Evolutionary conservation across 2,888 invertebrate species (phyloP).

Genomic region (Odiellus spinosus): DNA sequence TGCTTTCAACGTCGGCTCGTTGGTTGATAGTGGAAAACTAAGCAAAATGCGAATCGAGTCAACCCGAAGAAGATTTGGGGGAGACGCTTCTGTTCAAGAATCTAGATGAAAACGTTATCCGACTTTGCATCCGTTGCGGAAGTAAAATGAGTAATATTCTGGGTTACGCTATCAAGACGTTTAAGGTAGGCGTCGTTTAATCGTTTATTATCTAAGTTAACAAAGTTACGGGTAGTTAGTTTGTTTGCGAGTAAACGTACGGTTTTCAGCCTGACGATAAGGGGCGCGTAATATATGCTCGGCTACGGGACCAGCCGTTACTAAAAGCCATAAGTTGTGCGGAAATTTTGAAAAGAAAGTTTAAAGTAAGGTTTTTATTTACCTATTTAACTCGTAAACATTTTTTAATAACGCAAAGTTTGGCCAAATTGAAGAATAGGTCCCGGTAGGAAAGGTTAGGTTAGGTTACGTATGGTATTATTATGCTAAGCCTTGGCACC

Average conservation of each 20-base stretch:
- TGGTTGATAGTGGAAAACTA: background rate
- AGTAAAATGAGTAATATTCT: slow-evolving; percentile 67
- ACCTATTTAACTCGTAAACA: too few relatives aligned
- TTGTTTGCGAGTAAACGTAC: too few relatives aligned
- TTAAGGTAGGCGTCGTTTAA: slow-evolving; percentile 41
- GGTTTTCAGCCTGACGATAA: slow-evolving; percentile 11
- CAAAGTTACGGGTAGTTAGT: too few relatives aligned
- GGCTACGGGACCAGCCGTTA: slow-evolving; percentile 57
- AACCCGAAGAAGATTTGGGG: slow-evolving; percentile 43
- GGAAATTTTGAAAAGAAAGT: slow-evolving; percentile 65
- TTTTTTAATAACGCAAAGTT: too few relatives aligned
- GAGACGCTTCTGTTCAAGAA: slow-evolving; percentile 49
- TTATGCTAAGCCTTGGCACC: too few relatives aligned
- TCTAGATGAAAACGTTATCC: slow-evolving; percentile 54
- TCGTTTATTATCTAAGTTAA: too few relatives aligned
- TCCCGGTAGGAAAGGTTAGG: too few relatives aligned
- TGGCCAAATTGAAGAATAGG: too few relatives aligned
- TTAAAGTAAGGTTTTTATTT: slow-evolving; percentile 41
- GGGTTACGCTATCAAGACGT: slow-evolving; percentile 53
- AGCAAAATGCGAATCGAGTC: slow-evolving; percentile 7
- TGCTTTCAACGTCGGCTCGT: too few relatives aligned
- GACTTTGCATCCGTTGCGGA: slow-evolving; percentile 76
- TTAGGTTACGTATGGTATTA: too few relatives aligned
- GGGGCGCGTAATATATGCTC: slow-evolving; percentile 51
- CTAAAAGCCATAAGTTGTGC: slow-evolving; percentile 73